These are phyloP conservation scores for Plotosus lineatus DNA, from an alignment of 2,113 vertebrate species.

Conservation along the genomic window DNA sequence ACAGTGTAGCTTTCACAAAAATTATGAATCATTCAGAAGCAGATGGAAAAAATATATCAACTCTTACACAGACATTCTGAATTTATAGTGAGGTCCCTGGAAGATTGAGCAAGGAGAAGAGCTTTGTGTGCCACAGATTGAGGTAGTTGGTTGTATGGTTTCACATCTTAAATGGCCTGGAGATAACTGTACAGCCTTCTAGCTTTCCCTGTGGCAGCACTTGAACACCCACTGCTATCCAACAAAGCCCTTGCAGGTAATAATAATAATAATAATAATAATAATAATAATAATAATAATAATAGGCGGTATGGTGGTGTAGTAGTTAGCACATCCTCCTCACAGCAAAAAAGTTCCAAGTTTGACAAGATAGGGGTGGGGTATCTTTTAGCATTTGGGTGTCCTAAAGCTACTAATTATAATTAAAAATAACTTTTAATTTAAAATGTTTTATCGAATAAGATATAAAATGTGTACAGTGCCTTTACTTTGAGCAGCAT, in stretches of 20 bases:
- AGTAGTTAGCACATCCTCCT: too few species aligned
- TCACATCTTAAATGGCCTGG: constrained; percentile 80
- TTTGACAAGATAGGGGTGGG: too few species aligned
- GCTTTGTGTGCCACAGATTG: constrained; percentile 72
- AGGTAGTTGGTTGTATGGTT: constrained; percentile 87
- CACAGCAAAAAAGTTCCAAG: too few species aligned
- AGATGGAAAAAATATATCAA: not conserved
- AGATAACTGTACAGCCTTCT: constrained; percentile 86
- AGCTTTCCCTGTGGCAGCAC: constrained; percentile 80
- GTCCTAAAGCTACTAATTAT: too few species aligned
- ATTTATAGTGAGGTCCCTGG: not conserved
- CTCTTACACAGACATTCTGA: not conserved
- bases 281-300: not conserved
- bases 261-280: not conserved
- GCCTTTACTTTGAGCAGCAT: too few species aligned
- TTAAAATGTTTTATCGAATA: too few species aligned
- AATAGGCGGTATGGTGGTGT: too few species aligned
- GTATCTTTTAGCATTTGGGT: too few species aligned
- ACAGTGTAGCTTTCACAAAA: not conserved
- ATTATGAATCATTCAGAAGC: not conserved
- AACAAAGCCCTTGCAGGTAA: not conserved
- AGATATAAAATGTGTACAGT: too few species aligned
- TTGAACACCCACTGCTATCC: constrained; percentile 44
- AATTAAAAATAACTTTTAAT: too few species aligned
- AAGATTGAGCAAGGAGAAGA: constrained; percentile 9